These are phyloP conservation scores for Dendropsophus ebraccatus DNA, from an alignment of 2,113 vertebrate species.

Conservation along the genomic window DNA sequence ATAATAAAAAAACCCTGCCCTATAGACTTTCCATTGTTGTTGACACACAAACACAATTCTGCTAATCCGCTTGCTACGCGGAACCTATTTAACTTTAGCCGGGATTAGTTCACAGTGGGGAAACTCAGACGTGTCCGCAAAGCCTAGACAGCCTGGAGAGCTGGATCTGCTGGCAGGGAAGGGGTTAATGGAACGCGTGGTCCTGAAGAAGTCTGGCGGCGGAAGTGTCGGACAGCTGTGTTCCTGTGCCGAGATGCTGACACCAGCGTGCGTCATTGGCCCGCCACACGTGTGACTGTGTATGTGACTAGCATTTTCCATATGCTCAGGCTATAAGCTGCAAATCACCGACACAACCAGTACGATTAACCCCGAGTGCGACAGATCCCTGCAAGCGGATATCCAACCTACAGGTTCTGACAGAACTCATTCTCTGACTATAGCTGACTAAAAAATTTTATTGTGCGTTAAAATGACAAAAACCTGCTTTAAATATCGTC, in stretches of 20 bases:
- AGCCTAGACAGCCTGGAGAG: too few relatives aligned
- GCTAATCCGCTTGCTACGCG: constrained; percentile 5
- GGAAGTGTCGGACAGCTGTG: constrained; percentile 41
- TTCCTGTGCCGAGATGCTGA: constrained; percentile 29
- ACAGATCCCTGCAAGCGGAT: background rate
- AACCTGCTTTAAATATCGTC: too few relatives aligned
- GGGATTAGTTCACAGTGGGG: background rate
- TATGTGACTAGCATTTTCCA: constrained; percentile 58
- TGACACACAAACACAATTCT: constrained; percentile 33
- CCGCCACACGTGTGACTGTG: constrained; percentile 33
- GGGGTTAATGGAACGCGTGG: background rate
- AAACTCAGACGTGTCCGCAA: background rate
- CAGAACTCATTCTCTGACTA: too few relatives aligned
- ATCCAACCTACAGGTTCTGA: too few relatives aligned
- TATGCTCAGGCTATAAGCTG: constrained; percentile 27
- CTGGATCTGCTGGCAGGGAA: background rate
- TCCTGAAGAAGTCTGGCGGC: background rate
- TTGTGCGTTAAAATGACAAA: too few relatives aligned
- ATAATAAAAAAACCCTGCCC: background rate
- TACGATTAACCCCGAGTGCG: background rate
- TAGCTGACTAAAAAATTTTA: too few relatives aligned
- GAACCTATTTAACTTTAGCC: constrained; percentile 30
- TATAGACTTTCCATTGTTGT: background rate
- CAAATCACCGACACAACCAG: background rate
- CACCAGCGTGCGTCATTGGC: constrained; percentile 51